Conservation (phyloP, 1,140 invertebrate species). For the Drosophila subobscura region DNA sequence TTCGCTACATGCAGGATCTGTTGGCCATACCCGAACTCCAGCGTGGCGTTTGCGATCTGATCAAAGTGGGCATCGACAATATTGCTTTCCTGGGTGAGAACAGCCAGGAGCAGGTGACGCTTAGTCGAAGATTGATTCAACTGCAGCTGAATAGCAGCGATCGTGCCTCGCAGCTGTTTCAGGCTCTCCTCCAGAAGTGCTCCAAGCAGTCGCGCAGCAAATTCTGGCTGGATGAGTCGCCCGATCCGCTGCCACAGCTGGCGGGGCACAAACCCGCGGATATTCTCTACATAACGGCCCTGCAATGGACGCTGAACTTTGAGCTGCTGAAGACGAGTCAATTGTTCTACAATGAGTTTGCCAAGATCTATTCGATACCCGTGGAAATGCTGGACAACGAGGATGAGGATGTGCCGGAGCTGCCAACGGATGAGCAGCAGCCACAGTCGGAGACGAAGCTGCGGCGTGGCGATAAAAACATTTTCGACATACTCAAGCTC, state of each 20-base stretch:
- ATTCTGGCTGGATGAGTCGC: slow-evolving; percentile 64
- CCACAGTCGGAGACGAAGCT: slow-evolving; percentile 41
- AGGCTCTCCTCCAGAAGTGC: slow-evolving; percentile 53
- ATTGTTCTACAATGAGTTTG: slow-evolving; percentile 77
- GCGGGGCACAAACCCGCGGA: slow-evolving; percentile 65
- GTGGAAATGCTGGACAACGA: slow-evolving; percentile 64
- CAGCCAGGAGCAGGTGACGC: slow-evolving; percentile 57
- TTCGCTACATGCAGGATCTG: slow-evolving; percentile 75
- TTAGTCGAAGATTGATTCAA: slow-evolving; percentile 72
- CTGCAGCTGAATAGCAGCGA: slow-evolving; percentile 76
- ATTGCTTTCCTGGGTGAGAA: slow-evolving; percentile 77
- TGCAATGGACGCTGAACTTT: slow-evolving; percentile 80
- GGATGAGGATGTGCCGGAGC: slow-evolving; percentile 28
- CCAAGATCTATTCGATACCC: slow-evolving; percentile 78
- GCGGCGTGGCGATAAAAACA: slow-evolving; percentile 73
- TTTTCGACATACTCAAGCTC: slow-evolving; percentile 74
- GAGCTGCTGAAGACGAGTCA: slow-evolving; percentile 77
- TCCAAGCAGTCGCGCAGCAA: slow-evolving; percentile 39
- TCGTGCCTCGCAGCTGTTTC: slow-evolving; percentile 61
- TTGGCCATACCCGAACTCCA: slow-evolving; percentile 64
- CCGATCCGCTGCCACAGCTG: slow-evolving; percentile 10
- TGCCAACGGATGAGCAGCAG: slow-evolving; percentile 2
- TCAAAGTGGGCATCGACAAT: slow-evolving; percentile 81
- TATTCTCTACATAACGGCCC: slow-evolving; percentile 69
- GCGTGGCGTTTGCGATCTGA: slow-evolving; percentile 77